These are phyloP conservation scores for Arbacia lixula DNA, from an alignment of 53 echinoderm and acorn worm species.

Conservation along the genomic window DNA sequence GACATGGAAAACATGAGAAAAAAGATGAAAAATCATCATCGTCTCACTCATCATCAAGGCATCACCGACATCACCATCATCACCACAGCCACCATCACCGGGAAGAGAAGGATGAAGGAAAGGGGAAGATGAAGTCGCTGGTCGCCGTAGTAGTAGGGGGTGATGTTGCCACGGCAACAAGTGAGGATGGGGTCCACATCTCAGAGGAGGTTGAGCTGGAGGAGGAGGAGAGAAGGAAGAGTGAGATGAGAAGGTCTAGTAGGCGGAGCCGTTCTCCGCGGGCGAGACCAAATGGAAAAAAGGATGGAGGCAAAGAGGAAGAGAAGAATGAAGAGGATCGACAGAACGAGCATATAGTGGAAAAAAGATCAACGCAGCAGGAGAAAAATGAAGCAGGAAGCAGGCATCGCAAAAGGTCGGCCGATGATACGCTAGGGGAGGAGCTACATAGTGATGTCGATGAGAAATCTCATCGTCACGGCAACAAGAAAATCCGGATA, in stretches of 20 bases:
- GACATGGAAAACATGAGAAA: constrained; percentile 2
- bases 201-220: background rate
- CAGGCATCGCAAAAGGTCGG: no score
- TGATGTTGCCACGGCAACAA: background rate
- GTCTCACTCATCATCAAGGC: background rate
- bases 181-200: background rate
- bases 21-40: constrained; percentile 9
- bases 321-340: no score
- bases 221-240: constrained; percentile 7
- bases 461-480: constrained; percentile 7
- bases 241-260: constrained; percentile 9
- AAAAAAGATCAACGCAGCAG: no score
- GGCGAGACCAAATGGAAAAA: no score
- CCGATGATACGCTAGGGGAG: background rate
- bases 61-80: constrained; percentile 32
- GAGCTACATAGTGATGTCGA: background rate
- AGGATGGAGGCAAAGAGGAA: no score
- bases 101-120: constrained; percentile 24
- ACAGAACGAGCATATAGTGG: no score
- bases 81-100: background rate
- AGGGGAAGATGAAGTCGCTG: constrained; percentile 14
- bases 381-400: no score
- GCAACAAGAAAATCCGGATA: constrained; percentile 37
- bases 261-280: no score
- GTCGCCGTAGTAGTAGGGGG: constrained; percentile 20